Conservation (phyloP, 53 echinoderm and acorn worm species). For the Temnopleurus reevesii region DNA sequence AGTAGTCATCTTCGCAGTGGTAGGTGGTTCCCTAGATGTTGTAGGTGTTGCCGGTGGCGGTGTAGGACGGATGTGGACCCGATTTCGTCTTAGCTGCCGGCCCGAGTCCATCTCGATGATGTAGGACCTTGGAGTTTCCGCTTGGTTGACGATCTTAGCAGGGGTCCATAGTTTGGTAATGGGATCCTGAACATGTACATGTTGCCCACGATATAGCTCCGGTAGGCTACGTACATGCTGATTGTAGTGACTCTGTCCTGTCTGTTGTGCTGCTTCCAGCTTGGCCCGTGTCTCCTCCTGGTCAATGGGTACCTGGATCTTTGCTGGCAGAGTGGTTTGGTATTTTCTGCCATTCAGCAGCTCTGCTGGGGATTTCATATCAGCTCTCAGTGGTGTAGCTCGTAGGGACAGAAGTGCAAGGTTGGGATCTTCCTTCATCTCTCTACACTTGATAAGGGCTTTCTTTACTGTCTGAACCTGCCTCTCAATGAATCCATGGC, state of each 20-base stretch:
- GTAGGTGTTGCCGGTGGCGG: neutral
- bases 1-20: neutral
- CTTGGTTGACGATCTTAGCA: neutral
- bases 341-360: neutral
- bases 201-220: constrained; percentile 56
- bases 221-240: too few species aligned
- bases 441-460: constrained; percentile 46
- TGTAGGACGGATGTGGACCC: too few species aligned
- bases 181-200: constrained; percentile 45
- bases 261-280: neutral
- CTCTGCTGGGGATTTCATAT: neutral
- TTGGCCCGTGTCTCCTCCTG: neutral
- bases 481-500: constrained; percentile 64
- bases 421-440: constrained; percentile 48
- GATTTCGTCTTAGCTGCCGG: constrained; percentile 28
- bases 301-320: neutral
- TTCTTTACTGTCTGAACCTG: constrained; percentile 62
- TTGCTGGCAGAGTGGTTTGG: neutral
- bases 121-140: constrained; percentile 59
- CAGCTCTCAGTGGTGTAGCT: constrained; percentile 34
- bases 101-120: constrained; percentile 39
- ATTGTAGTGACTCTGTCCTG: neutral
- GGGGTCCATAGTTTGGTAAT: constrained; percentile 31
- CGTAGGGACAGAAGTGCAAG: constrained; percentile 65
- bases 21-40: neutral